Base-by-base conservation (phyloP, 2,113 vertebrate species). In the Saiga tatarica region DNA sequence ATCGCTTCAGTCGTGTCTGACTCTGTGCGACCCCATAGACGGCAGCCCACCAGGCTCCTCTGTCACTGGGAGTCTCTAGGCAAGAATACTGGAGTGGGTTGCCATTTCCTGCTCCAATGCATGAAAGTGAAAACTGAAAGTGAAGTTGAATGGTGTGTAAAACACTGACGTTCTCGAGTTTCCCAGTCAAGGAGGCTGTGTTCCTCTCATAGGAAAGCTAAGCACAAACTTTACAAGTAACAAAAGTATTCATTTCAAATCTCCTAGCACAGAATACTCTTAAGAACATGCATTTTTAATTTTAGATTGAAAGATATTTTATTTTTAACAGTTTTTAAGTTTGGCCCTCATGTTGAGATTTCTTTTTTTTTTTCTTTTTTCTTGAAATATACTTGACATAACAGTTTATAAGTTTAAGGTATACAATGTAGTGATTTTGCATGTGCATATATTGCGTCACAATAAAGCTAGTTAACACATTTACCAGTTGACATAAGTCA, bases 221-320 rank as follows among this genome's bases (percentile, higher is more conserved):
- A 94, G 7, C 19, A 47, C 26, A 97, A 71, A 94, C 83, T 91
- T 85, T 0, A 93, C 25, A 79, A 78, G 30, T 76, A 97, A 97
- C 62, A 19, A 0, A 60, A 1, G 0, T 64, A 52, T 95, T 97
- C 95, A 87, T 85, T 97, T 92, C 86, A 94, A 94, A 87, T 4
- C 30, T 81, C 90, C 92, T 87, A 98, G 53, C 21, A 33, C 26
- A 62, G 5, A 36, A 1, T 25, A 62, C 16, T 83, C 25, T 87
- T 95, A 47, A 76, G 12, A 87, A 76, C 90, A 47, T 33, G 17
- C 17, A 16, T 85, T 13, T 89, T 87, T 36, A 7, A 59, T 95
- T 97, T 96, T n/a, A 95, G 96, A 96, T 86, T 52, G 67, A 94
- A 87, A 25, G 9, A 76, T 6, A n/a, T 78, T 92, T 88, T 59